These are phyloP conservation scores for Itoplectis maculator DNA, from an alignment of 2,888 invertebrate species.

Conservation along the genomic window DNA sequence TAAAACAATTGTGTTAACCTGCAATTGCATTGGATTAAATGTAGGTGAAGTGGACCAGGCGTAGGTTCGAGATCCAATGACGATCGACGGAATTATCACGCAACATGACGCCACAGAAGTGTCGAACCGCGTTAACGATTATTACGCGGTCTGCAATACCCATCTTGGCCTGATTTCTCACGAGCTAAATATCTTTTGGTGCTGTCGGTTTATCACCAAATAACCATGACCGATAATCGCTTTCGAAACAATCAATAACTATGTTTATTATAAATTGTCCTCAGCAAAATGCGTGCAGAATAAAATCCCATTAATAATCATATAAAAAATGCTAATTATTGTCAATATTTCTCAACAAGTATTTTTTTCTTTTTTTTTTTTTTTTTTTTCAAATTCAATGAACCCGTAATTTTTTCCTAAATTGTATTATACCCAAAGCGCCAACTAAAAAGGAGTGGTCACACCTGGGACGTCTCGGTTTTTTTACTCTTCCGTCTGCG, in stretches of 20 bases:
- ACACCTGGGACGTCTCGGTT: slow-evolving; percentile 8
- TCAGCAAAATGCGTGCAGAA: too few relatives aligned
- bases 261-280: too few relatives aligned
- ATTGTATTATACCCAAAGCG: not conserved
- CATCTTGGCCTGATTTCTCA: not conserved
- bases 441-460: slow-evolving; percentile 5
- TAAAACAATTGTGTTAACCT: slow-evolving; percentile 2
- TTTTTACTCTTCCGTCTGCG: not conserved
- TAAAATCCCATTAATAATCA: too few relatives aligned
- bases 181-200: not conserved
- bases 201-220: not conserved
- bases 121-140: slow-evolving; percentile 39
- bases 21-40: not conserved
- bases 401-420: not conserved
- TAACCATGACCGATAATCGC: too few relatives aligned
- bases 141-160: not conserved
- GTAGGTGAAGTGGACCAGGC: slow-evolving; percentile 5
- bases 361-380: not conserved
- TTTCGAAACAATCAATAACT: too few relatives aligned
- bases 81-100: slow-evolving; percentile 6
- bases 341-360: not conserved
- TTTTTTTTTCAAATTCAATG: not conserved
- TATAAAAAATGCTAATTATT: too few relatives aligned
- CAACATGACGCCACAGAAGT: slow-evolving; percentile 9
- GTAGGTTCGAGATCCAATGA: not conserved